Evolutionary conservation across 2,888 invertebrate genomes (phyloP).

Genomic region (Helobdella robusta): DNA sequence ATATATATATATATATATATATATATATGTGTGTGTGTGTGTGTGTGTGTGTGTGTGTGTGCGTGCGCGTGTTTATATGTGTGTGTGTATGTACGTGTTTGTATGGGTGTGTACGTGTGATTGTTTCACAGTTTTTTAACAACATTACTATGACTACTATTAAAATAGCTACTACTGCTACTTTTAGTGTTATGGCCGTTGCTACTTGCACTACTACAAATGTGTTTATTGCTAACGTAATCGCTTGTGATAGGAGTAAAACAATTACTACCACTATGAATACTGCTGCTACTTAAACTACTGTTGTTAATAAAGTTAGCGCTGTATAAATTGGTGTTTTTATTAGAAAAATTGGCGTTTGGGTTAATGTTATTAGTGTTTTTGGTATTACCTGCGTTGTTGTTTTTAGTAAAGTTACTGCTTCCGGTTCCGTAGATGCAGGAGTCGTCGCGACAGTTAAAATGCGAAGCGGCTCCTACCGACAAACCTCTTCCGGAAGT

Average conservation of each 20-base stretch:
- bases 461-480: too few species aligned
- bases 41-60: too few species aligned
- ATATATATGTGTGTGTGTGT: too few species aligned
- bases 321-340: not conserved
- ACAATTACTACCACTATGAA: not conserved
- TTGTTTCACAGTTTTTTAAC: too few species aligned
- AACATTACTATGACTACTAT: not conserved
- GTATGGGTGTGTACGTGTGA: too few species aligned
- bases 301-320: not conserved
- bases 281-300: not conserved
- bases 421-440: too few species aligned
- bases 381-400: not conserved
- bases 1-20: too few species aligned
- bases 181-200: not conserved
- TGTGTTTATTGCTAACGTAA: not conserved
- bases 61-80: too few species aligned
- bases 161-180: not conserved
- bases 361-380: not conserved
- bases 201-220: not conserved
- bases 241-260: not conserved
- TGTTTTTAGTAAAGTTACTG: not conserved
- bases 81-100: too few species aligned
- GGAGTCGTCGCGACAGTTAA: too few species aligned
- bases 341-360: not conserved
- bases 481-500: too few species aligned